Evolutionary conservation across 2,888 invertebrate genomes (phyloP).

Genomic region (Siphlonurus alternatus): DNA sequence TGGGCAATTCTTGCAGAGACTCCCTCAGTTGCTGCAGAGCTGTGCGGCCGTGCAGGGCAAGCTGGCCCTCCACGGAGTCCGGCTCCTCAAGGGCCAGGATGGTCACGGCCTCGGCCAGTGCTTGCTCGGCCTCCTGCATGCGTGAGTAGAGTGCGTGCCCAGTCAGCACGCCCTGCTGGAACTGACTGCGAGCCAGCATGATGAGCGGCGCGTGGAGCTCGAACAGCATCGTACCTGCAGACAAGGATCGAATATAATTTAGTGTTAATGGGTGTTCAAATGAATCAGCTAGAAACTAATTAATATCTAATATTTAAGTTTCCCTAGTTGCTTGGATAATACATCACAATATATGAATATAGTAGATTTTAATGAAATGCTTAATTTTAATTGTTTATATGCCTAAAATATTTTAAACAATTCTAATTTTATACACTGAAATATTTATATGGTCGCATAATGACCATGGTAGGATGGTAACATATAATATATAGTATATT

Average conservation of each 20-base stretch:
- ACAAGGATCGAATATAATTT: not conserved
- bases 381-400: no score
- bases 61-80: constrained; percentile 49
- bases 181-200: constrained; percentile 19
- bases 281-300: not conserved
- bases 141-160: constrained; percentile 40
- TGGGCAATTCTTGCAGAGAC: not conserved
- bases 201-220: constrained; percentile 25
- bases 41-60: constrained; percentile 37
- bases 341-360: no score
- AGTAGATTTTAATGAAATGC: no score
- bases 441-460: no score
- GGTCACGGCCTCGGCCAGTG: constrained; percentile 42
- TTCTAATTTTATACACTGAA: no score
- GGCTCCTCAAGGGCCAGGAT: constrained; percentile 51
- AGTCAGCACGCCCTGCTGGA: constrained; percentile 20
- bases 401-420: no score
- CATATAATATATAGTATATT: no score
- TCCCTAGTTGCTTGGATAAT: no score
- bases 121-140: constrained; percentile 43
- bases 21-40: not conserved
- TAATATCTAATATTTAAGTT: constrained; percentile 4
- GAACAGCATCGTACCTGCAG: constrained; percentile 23
- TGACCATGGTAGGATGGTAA: no score
- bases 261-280: not conserved